Percentiles rank a stretch among this genome's conserved stretches.
These are phyloP conservation scores for Luidia sarsii DNA, from an alignment of 53 echinoderm and acorn worm genomes.

Conservation along the genomic window DNA sequence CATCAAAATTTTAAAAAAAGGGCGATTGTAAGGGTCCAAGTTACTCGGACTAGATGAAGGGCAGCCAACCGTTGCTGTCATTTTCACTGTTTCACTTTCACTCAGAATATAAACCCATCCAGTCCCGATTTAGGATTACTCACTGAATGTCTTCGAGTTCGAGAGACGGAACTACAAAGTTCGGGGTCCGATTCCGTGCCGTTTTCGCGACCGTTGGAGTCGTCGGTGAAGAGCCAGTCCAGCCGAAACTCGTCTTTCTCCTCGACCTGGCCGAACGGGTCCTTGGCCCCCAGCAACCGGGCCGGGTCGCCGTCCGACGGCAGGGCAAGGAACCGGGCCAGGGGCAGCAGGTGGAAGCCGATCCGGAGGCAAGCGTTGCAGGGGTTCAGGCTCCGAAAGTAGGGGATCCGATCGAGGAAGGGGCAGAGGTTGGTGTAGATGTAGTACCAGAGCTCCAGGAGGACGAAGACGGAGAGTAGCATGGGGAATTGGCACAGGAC, in stretches of 20 bases:
- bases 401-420: constrained; percentile 83
- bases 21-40: too few species aligned
- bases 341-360: constrained; percentile 81
- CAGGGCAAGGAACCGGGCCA: constrained; percentile 52
- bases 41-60: too few species aligned
- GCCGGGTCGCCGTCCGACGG: constrained; percentile 44
- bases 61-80: too few species aligned
- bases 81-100: too few species aligned
- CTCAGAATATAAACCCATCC: too few species aligned
- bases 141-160: constrained; percentile 17
- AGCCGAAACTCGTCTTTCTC: constrained; percentile 23
- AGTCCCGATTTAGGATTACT: too few species aligned
- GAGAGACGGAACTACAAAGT: background rate
- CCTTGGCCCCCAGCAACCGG: constrained; percentile 4
- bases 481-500: constrained; percentile 83
- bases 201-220: constrained; percentile 29
- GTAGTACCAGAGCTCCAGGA: constrained; percentile 86
- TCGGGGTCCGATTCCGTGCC: background rate
- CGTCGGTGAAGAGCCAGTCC: constrained; percentile 49
- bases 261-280: constrained; percentile 3
- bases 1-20: too few species aligned
- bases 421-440: constrained; percentile 90
- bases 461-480: constrained; percentile 80
- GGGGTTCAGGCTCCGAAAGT: constrained; percentile 84
- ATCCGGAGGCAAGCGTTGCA: constrained; percentile 85